Percentiles rank a stretch among this genome's conserved stretches.
phyloP scores from a whole-genome alignment of 1,140 invertebrate genomes.

The Neodiprion pinetum region DNA sequence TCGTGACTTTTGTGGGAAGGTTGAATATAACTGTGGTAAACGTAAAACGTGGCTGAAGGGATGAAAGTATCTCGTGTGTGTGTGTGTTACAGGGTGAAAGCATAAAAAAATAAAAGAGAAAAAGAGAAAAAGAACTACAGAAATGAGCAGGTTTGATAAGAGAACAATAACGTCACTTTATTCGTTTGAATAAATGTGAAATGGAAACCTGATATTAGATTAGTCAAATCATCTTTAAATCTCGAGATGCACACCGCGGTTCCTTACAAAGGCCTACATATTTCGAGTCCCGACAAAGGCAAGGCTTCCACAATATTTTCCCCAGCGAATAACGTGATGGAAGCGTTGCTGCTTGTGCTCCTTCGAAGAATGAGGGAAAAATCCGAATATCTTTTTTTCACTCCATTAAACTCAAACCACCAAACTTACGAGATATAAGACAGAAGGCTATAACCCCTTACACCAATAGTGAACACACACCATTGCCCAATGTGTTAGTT shows the following conservation, averaged over 20 bases:
- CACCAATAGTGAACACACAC: not conserved
- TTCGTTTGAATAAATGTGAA: slow-evolving; percentile 1
- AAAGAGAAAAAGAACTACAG: too few species aligned
- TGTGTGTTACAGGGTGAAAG: too few species aligned
- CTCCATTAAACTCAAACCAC: not conserved
- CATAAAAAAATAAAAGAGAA: too few species aligned
- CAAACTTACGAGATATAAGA: not conserved
- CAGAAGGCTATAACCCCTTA: not conserved
- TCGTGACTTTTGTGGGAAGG: too few species aligned
- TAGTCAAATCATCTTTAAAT: not conserved
- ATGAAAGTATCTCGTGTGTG: too few species aligned
- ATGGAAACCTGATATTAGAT: slow-evolving; percentile 5
- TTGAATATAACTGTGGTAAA: too few species aligned
- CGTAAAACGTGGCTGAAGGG: too few species aligned
- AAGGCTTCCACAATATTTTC: not conserved
- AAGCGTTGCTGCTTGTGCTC: not conserved
- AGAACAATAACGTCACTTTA: not conserved
- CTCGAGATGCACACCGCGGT: not conserved
- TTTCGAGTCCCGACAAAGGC: slow-evolving; percentile 1
- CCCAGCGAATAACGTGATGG: not conserved
- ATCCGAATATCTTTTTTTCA: not conserved
- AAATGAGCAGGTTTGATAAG: too few species aligned
- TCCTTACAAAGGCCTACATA: not conserved
- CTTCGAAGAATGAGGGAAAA: not conserved
- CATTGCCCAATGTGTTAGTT: not conserved